These are phyloP conservation scores for Myiopsitta monachus DNA, from an alignment of 2,113 vertebrate genomes.

Conservation along the genomic window DNA sequence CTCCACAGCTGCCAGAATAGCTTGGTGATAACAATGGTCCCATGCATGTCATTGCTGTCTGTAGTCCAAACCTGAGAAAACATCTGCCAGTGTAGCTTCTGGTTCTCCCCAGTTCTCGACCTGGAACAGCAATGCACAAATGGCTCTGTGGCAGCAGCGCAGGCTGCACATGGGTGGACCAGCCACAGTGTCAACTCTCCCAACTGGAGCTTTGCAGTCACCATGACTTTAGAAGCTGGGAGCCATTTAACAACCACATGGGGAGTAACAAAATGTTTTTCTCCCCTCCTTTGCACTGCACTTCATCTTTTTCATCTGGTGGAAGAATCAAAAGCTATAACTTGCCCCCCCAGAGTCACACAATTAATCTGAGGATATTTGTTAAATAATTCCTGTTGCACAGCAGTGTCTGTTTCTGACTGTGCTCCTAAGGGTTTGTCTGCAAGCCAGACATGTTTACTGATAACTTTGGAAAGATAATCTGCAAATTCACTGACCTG, in stretches of 20 bases:
- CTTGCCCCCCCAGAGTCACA: not conserved
- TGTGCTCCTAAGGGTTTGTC: not conserved
- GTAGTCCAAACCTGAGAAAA: not conserved
- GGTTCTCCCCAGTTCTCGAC: not conserved
- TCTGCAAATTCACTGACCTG: not conserved
- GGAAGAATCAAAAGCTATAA: not conserved
- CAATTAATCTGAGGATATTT: not conserved
- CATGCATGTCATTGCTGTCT: not conserved
- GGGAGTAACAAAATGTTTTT: not conserved
- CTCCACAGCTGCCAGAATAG: not conserved
- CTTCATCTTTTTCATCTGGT: not conserved
- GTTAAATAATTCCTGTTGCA: not conserved
- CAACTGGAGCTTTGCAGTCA: too few relatives aligned
- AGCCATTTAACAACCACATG: not conserved
- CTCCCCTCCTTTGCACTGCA: rapidly evolving
- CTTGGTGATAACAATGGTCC: not conserved
- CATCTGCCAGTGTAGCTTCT: not conserved
- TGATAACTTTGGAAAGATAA: not conserved
- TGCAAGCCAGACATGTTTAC: not conserved
- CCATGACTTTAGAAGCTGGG: not conserved
- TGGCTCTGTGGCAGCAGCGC: not conserved
- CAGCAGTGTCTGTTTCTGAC: not conserved
- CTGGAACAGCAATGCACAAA: not conserved
- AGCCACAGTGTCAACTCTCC: not conserved
- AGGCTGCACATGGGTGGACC: not conserved